Percentiles rank a stretch among this genome's conserved stretches.
Conservation (phyloP, 1,140 invertebrate species). For the Drosophila neocordata region DNA sequence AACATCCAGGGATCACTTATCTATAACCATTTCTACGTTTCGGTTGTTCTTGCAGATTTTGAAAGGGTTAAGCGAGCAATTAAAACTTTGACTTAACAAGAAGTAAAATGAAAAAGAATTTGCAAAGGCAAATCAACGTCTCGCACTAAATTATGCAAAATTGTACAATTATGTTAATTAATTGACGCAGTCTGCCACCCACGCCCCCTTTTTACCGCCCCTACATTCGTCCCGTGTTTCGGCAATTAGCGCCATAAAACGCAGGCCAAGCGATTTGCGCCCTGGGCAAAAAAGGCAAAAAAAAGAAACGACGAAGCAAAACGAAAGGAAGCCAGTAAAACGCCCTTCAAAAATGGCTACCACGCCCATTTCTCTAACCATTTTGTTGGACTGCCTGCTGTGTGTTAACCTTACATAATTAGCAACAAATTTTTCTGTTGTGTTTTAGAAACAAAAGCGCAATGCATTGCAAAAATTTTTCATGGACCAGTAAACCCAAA, state of each 20-base stretch:
- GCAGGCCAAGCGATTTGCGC: conserved; percentile 59
- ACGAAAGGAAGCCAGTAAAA: conserved; percentile 25
- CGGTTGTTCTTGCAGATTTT: neutral
- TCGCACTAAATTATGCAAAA: conserved; percentile 69
- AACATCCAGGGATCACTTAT: too few relatives aligned
- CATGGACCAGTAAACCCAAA: conserved; percentile 11
- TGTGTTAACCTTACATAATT: conserved; percentile 76
- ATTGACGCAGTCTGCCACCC: conserved; percentile 59
- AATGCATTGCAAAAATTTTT: conserved; percentile 58
- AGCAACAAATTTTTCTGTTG: conserved; percentile 70
- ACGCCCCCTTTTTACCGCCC: conserved; percentile 2
- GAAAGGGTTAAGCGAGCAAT: conserved; percentile 6
- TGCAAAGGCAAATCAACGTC: conserved; percentile 33
- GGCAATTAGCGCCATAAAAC: conserved; percentile 76
- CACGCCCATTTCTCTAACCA: conserved; percentile 36
- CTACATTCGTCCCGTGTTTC: conserved; percentile 21
- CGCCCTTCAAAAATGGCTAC: conserved; percentile 24
- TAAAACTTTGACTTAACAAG: neutral
- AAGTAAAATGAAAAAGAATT: conserved; percentile 23
- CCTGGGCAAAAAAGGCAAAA: conserved; percentile 22
- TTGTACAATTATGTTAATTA: conserved; percentile 80
- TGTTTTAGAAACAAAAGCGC: conserved; percentile 74
- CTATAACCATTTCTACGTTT: neutral
- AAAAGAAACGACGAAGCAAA: conserved; percentile 1
- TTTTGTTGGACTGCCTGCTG: conserved; percentile 2